phyloP scores from a whole-genome alignment of 2,888 invertebrate species.

The Timema podura region DNA sequence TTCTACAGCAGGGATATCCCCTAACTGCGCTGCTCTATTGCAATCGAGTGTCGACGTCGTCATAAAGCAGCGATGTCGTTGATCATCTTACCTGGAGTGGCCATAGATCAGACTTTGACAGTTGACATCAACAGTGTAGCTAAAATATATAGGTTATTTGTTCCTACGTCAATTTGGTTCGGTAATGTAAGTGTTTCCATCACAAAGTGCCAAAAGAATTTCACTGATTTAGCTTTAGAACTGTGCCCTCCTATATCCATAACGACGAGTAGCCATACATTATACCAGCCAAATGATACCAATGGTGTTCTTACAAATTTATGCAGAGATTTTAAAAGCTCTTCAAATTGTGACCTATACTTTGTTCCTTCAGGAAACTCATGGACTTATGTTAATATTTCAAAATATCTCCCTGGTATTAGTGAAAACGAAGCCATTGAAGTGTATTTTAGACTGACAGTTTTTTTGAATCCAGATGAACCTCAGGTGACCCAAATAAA shows the following conservation, averaged over 20 bases:
- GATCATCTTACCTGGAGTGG: conserved; percentile 17
- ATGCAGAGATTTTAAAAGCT: neutral
- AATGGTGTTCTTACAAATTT: neutral
- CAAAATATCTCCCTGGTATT: neutral
- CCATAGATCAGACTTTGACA: neutral
- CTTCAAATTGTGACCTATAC: conserved; percentile 33
- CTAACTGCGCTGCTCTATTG: conserved; percentile 26
- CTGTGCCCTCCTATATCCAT: neutral
- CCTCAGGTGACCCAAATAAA: too few relatives aligned
- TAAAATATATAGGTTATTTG: conserved; percentile 35
- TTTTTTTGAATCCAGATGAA: too few relatives aligned
- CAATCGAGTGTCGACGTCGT: conserved; percentile 24
- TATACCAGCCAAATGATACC: neutral
- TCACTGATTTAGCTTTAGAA: neutral
- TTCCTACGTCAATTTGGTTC: conserved; percentile 29
- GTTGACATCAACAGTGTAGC: neutral
- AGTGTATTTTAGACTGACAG: too few relatives aligned
- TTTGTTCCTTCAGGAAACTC: conserved; percentile 36
- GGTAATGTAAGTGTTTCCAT: conserved; percentile 2
- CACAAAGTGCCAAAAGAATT: conserved; percentile 10
- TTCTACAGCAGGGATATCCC: conserved; percentile 63
- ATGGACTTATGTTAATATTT: conserved; percentile 36
- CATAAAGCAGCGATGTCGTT: conserved; percentile 5
- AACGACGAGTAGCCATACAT: neutral
- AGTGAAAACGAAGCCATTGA: too few relatives aligned